Base-by-base conservation (phyloP, 2,797 vertebrate species). In the Meda fulgida region DNA sequence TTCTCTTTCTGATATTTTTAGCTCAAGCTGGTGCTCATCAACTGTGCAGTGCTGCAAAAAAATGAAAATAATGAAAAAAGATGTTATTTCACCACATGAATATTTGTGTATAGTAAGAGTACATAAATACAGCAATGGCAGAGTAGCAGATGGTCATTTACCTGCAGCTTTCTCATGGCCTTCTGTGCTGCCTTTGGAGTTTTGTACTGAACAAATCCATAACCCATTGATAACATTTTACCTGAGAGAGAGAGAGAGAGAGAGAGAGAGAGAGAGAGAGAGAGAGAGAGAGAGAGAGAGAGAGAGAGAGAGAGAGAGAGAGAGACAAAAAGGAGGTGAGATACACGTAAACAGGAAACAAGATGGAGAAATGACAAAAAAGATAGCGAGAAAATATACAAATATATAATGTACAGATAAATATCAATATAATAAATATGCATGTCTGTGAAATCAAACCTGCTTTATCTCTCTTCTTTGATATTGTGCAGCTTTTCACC, bases 171-270 rank as follows among this genome's bases (percentile, higher is more conserved):
- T 82, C 93, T 95, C 84, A 99, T 92, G 10, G 98, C 98, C 87
- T 97, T 99, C 93, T 99, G 96, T 60, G 98, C 97, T 0, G 95
- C 91, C 81, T 98, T 95, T 0, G 97, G 95, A 69, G 95, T 97
- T 92, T 90, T 95, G 92, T 97, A 99, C 75, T 97, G 96, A 89
- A 99, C 96, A 92, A 99, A 99, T 0, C 98, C 98, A 58, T 98
- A 99, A 23, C 98, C 98, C 98, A 99, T 98, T 13, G 98, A 98
- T 8, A 97, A 93, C 71, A 96, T 83, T 5, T 89, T 88, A 48
- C 98, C 98, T 99, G 87, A n/a, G 66, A 63, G 51, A 19, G 16
- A 84, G 23, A 34, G 23, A 84, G 23, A 77, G 65, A 46, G 34
- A 36, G 34, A 36, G 34, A 36, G 34, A 36, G 34, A 5, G 36